Conservation (phyloP, 2,797 vertebrate genomes). For the Sparus aurata region DNA sequence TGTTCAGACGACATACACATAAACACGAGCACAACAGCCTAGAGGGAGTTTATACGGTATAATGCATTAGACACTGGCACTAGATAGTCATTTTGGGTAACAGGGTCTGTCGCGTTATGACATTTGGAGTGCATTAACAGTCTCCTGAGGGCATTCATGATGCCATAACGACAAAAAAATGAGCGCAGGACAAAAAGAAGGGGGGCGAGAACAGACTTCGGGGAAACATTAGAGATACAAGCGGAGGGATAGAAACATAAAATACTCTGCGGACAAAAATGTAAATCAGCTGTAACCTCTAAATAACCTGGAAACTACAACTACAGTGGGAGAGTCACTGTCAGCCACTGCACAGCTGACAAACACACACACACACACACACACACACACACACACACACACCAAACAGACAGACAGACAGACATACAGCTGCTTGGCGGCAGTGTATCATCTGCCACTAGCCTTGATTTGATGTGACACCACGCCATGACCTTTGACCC, state of each 20-base stretch:
- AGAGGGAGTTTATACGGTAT: conserved; percentile 29
- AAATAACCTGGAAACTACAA: conserved; percentile 47
- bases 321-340: conserved; percentile 9
- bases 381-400: background rate
- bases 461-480: conserved; percentile 1
- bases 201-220: conserved; percentile 9
- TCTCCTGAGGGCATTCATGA: conserved; percentile 47
- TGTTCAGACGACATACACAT: conserved; percentile 41
- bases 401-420: conserved; percentile 6
- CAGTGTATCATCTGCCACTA: conserved; percentile 20
- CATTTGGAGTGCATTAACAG: conserved; percentile 64
- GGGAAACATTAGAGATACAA: conserved; percentile 18
- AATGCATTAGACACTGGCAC: conserved; percentile 46
- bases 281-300: conserved; percentile 42
- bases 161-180: conserved; percentile 46
- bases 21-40: conserved; percentile 36
- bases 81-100: conserved; percentile 56
- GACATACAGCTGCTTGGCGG: conserved; percentile 31
- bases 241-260: conserved; percentile 28
- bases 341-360: conserved; percentile 28
- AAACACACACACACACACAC: conserved; percentile 3
- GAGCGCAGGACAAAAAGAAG: conserved; percentile 15
- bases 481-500: conserved; percentile 15
- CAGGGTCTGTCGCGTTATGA: conserved; percentile 52
- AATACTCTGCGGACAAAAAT: conserved; percentile 26